phyloP scores from a whole-genome alignment of 1,140 invertebrate species.

The Hesperophylax magnus region DNA sequence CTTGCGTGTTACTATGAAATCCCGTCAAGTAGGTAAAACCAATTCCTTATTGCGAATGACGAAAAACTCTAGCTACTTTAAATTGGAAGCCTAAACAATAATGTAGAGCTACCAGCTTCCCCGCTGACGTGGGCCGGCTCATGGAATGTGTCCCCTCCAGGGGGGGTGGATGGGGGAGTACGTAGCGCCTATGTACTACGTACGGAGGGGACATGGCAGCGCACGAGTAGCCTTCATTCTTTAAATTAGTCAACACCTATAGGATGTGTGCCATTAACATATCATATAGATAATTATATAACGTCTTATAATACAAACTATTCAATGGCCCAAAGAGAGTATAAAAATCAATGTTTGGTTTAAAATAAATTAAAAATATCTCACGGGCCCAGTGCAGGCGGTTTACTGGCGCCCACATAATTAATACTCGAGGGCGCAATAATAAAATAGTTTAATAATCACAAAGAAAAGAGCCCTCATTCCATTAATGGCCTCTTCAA shows the following conservation, averaged over 20 bases:
- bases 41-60: slow-evolving; percentile 13
- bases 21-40: not conserved
- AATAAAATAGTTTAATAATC: slow-evolving; percentile 44
- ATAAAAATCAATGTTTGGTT: slow-evolving; percentile 10
- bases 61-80: slow-evolving; percentile 15
- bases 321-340: slow-evolving; percentile 4
- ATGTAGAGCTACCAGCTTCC: not conserved
- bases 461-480: slow-evolving; percentile 3
- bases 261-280: slow-evolving; percentile 1
- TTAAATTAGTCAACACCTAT: not conserved
- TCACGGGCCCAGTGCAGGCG: not conserved
- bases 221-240: not conserved
- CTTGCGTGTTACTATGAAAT: too few relatives aligned
- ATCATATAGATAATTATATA: not conserved
- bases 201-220: too few relatives aligned
- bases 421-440: slow-evolving; percentile 30
- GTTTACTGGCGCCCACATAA: not conserved
- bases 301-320: slow-evolving; percentile 8
- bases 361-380: slow-evolving; percentile 22
- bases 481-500: not conserved
- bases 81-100: slow-evolving; percentile 29
- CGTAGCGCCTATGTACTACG: too few relatives aligned
- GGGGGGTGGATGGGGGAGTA: too few relatives aligned
- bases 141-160: too few relatives aligned
- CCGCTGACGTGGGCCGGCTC: too few relatives aligned